Base-by-base conservation (phyloP, 2,888 invertebrate genomes). In the Nysson spinosus region DNA sequence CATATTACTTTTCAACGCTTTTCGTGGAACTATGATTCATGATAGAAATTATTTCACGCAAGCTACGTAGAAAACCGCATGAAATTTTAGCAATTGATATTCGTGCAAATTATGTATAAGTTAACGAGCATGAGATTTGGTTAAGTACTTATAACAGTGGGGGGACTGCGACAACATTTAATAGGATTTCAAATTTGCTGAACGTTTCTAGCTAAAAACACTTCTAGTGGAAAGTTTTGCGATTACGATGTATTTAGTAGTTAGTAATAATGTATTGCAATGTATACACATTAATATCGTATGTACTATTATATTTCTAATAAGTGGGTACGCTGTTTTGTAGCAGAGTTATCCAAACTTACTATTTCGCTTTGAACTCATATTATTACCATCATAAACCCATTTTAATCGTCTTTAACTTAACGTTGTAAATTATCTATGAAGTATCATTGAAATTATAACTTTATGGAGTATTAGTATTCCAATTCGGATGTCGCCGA, bases 161-260 rank as follows among this genome's bases (percentile, higher is more conserved):
- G 20, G 39, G 11, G 20, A 20, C 39, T n/a, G 20, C 20, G 39
- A 19, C 20, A 20, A 30, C 9, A 43, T 43, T 26, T 9, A 12
- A 42, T 51, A 26, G 17, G 44, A 43, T 43, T 39, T 26, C n/a
- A 24, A 44, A 30, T 46, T 34, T 20, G 40, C 49, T 12, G 47
- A 66, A 63, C 51, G 40, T 32, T 65, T 65, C 49, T n/a, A 50
- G 60, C 46, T 58, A 51, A 68, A 61, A 61, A 46, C 28, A 35
- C 24, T 50, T 66, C 20, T 46, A 52, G 60, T 22, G 30, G 54
- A 61, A 54, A 57, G 35, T 69, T 70, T 37, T 3, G 24, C 32
- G 32, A 28, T 37, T 57, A 49, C 37, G 11, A 5, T 28, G 22
- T 32, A 19, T 42, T 42, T 34, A 24, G 24, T 20, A 14, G 20